Evolutionary conservation across 2,113 vertebrate genomes (phyloP).

Genomic region (Mesocricetus auratus): DNA sequence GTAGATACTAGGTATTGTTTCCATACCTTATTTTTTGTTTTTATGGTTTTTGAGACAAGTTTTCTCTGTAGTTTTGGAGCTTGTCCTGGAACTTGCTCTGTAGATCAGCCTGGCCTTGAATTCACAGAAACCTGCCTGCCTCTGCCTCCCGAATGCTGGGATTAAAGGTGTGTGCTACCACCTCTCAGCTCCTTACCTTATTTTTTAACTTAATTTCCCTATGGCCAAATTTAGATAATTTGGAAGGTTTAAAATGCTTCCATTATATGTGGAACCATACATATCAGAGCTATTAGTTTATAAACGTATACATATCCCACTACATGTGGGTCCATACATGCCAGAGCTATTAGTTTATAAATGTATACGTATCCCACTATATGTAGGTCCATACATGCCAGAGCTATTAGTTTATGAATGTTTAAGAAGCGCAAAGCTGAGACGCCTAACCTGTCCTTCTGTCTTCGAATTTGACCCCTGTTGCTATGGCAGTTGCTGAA

Average conservation of each 20-base stretch:
- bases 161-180: too few relatives aligned
- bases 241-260: conserved; percentile 52
- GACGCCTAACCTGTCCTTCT: conserved; percentile 45
- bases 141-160: too few relatives aligned
- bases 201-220: conserved; percentile 41
- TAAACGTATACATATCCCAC: background rate
- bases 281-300: background rate
- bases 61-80: too few relatives aligned
- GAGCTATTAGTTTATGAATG: background rate
- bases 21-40: background rate
- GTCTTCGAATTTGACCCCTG: conserved; percentile 59
- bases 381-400: conserved; percentile 2
- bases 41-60: too few relatives aligned
- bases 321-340: conserved; percentile 1
- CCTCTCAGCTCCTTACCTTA: background rate
- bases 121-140: too few relatives aligned
- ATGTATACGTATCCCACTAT: background rate
- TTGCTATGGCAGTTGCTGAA: conserved; percentile 70
- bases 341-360: background rate
- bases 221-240: conserved; percentile 33
- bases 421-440: conserved; percentile 50
- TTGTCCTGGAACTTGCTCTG: too few relatives aligned
- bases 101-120: too few relatives aligned
- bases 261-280: conserved; percentile 22
- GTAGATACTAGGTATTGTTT: conserved; percentile 24